Base-by-base conservation (phyloP, 2,797 vertebrate species). In the Falco berigora region DNA sequence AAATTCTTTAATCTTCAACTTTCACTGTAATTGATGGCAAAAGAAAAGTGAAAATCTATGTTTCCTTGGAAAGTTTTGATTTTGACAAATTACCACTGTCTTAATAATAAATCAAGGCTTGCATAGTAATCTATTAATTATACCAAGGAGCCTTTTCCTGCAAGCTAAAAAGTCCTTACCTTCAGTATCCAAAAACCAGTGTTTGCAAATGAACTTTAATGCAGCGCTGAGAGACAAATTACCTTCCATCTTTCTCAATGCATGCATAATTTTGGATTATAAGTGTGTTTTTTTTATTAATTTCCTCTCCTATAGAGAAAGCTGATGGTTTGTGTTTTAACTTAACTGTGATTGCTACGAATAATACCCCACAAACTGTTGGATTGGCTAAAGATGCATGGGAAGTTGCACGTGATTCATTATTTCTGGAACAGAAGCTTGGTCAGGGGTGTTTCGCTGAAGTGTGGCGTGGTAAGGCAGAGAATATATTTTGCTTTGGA, bases 371-470 rank as follows among this genome's bases (percentile, higher is more conserved):
- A 97, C 99, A 99, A 98, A 99, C 99, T 97, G 95, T 99, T 98
- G 99, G 99, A 98, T 99, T 99, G 98, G 98, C 98, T 98, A 99
- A 99, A 97, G 99, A 99, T 98, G 98, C 99, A 98, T 99, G 99
- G 99, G 99, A 99, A 98, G 98, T 99, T 98, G 95, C 97, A 98
- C 99, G 99, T 95, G 98, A 98, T 88, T 97, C 98, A 81, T 98
- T 99, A 97, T 97, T 93, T 98, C 98, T 99, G 98, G 98, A 99
- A 92, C 97, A 98, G 98, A 99, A 99, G 98, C 98, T 99, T 97
- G 99, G 99, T 97, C 99, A 99, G 92, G 99, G 99, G 97, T 99
- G 99, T 99, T 99, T 99, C 98, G 99, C 99, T 98, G 99, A 99
- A 97, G 99, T 99, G 96, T 99, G 99, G 98, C 99, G 98, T 98